Conservation (phyloP, 2,888 invertebrate genomes). For the Prosopocoilus inquinatus region DNA sequence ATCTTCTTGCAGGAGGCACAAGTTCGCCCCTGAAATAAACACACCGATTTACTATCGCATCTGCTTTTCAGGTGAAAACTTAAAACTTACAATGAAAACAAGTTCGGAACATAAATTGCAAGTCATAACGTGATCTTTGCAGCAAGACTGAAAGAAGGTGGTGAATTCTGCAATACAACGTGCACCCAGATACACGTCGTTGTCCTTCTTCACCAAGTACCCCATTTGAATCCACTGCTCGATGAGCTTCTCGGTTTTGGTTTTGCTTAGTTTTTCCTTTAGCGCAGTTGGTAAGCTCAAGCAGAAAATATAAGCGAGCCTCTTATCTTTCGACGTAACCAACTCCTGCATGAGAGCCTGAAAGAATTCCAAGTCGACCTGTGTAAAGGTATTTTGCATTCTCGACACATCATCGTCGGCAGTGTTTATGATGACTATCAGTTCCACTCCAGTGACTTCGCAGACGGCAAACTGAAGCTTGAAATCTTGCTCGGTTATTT, state of each 20-base stretch:
- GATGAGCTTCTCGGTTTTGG: slow-evolving; percentile 36
- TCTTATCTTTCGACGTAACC: slow-evolving; percentile 33
- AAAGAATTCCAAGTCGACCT: slow-evolving; percentile 41
- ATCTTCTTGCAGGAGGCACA: slow-evolving; percentile 10
- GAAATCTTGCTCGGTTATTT: slow-evolving; percentile 37
- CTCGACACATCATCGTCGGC: slow-evolving; percentile 40
- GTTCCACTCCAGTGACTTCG: slow-evolving; percentile 37
- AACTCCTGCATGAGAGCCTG: slow-evolving; percentile 40
- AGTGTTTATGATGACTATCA: slow-evolving; percentile 37
- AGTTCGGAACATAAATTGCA: slow-evolving; percentile 42
- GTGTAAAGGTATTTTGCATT: slow-evolving; percentile 34
- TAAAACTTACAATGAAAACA: slow-evolving; percentile 38
- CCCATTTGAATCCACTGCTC: slow-evolving; percentile 36
- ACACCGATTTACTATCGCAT: background rate
- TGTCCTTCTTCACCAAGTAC: slow-evolving; percentile 36
- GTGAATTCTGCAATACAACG: slow-evolving; percentile 41
- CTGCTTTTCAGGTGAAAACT: background rate
- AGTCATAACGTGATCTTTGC: slow-evolving; percentile 31
- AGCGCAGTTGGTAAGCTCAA: slow-evolving; percentile 39
- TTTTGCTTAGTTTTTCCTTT: slow-evolving; percentile 30
- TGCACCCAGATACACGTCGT: slow-evolving; percentile 38
- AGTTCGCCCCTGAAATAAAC: slow-evolving; percentile 6
- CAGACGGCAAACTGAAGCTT: slow-evolving; percentile 37
- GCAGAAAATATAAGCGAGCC: slow-evolving; percentile 33
- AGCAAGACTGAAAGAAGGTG: slow-evolving; percentile 36